Evolutionary conservation across 64 coral and sea anemone species (phyloP), one percentile per base, ranked within the genome.

Genomic region (Actinia tenebrosa): DNA sequence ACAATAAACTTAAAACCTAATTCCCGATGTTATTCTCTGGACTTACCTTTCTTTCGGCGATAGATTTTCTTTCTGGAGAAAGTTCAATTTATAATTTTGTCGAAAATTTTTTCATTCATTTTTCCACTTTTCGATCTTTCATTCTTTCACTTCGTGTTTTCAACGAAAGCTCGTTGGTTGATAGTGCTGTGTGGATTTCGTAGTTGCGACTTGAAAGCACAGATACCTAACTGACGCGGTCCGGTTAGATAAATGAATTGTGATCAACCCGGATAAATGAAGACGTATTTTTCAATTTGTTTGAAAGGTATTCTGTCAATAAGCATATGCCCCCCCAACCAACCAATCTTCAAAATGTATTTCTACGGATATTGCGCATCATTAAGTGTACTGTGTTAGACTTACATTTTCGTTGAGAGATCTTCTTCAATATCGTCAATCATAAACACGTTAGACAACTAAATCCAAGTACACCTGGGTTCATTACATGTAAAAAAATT

Each of bases 261-360:
- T 14, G 2, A 13, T 42, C 69, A 75, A 75, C 13, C 42, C 69
- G 11, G n/a, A 14, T 30, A 75, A 25, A 75, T 75, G 25, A 42
- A 75, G 69, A 27, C 69, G 69, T 37, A 42, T 27, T 75, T 72
- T 42, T 75, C n/a, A 30, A 75, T 75, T 75, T 75, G 69, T 75
- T 75, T 69, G 18, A 69, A 69, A 69, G 22, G 64, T 23, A 69
- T 75, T 75, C 69, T 30, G 27, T 75, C 69, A 75, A 75, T 75
- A 30, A 13, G n/a, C 69, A 75, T 75, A 14, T 13, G 26, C 23
- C 69, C 10, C 9, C 26, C 7, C 16, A 75, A 25, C 10, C 5
- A 66, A 66, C 63, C 63, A 66, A 66, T 66, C 63, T 66, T 25
- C 19, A 75, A 75, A 75, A 75, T 27, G 26, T 25, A 75, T 75